Base-by-base conservation (phyloP, 2,888 invertebrate species). In the Labia minor region DNA sequence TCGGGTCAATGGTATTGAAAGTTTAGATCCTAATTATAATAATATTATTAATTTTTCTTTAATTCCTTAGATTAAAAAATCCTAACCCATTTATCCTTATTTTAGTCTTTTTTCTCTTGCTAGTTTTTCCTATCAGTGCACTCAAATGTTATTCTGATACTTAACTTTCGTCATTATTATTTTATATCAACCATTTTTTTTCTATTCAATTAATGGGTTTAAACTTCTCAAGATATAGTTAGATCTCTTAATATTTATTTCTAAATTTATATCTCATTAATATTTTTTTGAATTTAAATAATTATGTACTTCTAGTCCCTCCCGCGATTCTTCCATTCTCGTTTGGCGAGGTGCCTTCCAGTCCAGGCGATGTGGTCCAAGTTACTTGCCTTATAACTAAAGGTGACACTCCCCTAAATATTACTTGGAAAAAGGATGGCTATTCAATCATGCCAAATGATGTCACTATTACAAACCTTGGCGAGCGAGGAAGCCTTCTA, bases 371-470 rank as follows among this genome's bases (percentile, higher is more conserved):
- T 68, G 72, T 74, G 65, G 75, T 74, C 19, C 76, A 70, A 67
- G 72, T 79, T 61, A 78, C 69, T 67, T 87, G 87, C 76, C 81
- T 83, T 65, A 82, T 83, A 63, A 81, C 83, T 71, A 81, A 84
- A 72, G 87, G 89, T 64, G 89, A 89, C 77, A 79, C 86, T 65
- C 89, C 89, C 64, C 79, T 90, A 67, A 83, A 83, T 71, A 85
- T 89, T 70, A 81, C 82, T 68, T 89, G 89, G 89, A 82, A 81
- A 69, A 85, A 87, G 74, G 86, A 89, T 75, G 85, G 84, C 67
- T 78, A 82, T 14, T 65, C 49, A 76, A 80, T 69, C 79, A 80
- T 74, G 78, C 79, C 74, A 74, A 74, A 72, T 19, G 74, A 80
- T 66, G 74, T 79, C 65, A 78, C 80, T 71, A 75, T 78, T 67